phyloP scores from a whole-genome alignment of 2,888 invertebrate species.

The Phaonia tiefii region DNA sequence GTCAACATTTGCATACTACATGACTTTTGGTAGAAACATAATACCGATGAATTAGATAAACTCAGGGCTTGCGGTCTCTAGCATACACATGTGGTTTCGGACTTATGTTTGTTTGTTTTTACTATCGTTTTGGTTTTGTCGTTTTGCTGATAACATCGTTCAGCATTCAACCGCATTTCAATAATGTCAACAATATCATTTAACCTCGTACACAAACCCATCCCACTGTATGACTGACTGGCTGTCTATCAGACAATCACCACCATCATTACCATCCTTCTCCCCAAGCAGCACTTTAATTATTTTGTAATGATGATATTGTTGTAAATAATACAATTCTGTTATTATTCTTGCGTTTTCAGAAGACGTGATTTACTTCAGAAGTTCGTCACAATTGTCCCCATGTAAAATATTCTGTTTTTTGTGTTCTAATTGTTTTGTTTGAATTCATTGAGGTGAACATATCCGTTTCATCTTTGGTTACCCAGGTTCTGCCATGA shows the following conservation, averaged over 20 bases:
- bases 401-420: neutral
- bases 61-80: neutral
- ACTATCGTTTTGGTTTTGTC: slow-evolving; percentile 51
- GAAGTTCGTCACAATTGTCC: slow-evolving; percentile 3
- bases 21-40: slow-evolving; percentile 35
- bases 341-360: neutral
- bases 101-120: neutral
- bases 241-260: slow-evolving; percentile 17
- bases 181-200: slow-evolving; percentile 57
- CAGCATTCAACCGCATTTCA: slow-evolving; percentile 28
- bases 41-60: slow-evolving; percentile 12
- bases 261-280: slow-evolving; percentile 13
- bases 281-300: slow-evolving; percentile 23
- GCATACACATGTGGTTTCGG: neutral
- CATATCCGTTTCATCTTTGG: slow-evolving; percentile 63
- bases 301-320: slow-evolving; percentile 22
- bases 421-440: slow-evolving; percentile 45
- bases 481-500: slow-evolving; percentile 31
- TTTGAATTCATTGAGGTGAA: slow-evolving; percentile 42
- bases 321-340: slow-evolving; percentile 27
- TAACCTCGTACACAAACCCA: slow-evolving; percentile 37
- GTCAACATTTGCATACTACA: slow-evolving; percentile 8
- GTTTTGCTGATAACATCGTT: slow-evolving; percentile 33
- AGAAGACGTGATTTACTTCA: slow-evolving; percentile 15
- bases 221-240: neutral